A percentile compares a stretch with the other conserved stretches of the same genome.
Conservation (phyloP, 2,113 vertebrate species). For the Mus spicilegus region DNA sequence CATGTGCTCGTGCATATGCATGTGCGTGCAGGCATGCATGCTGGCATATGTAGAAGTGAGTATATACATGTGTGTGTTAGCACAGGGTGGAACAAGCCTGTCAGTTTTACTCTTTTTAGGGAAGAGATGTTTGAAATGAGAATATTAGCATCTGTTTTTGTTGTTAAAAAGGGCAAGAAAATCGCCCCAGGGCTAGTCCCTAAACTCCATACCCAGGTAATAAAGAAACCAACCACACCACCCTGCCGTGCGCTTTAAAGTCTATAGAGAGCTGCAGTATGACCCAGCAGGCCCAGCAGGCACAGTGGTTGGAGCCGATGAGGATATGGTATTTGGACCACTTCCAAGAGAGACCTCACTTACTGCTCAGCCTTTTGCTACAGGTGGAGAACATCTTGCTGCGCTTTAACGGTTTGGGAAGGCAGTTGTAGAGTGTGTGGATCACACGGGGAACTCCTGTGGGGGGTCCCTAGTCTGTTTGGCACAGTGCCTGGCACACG, state of each 20-base stretch:
- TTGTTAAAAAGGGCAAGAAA: background rate
- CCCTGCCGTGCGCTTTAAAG: background rate
- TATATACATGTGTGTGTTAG: background rate
- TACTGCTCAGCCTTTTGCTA: background rate
- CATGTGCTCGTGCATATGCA: too few species aligned
- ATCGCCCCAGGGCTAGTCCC: background rate
- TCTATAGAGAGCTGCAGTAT: background rate
- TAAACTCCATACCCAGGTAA: accelerated
- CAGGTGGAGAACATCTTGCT: background rate
- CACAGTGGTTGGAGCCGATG: background rate
- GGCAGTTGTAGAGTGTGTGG: background rate
- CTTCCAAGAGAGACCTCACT: background rate
- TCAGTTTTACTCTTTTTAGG: background rate
- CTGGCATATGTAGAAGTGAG: background rate
- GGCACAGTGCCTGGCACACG: background rate
- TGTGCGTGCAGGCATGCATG: background rate
- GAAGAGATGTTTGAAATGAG: background rate
- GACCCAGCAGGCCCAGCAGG: background rate
- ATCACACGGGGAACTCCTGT: background rate
- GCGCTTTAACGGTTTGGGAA: background rate
- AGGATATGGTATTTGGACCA: background rate
- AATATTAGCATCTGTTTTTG: background rate
- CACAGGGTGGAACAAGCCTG: background rate
- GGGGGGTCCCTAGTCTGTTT: background rate
- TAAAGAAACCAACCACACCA: background rate